phyloP scores from a whole-genome alignment of 2,797 vertebrate genomes.

The Coilia nasus region DNA sequence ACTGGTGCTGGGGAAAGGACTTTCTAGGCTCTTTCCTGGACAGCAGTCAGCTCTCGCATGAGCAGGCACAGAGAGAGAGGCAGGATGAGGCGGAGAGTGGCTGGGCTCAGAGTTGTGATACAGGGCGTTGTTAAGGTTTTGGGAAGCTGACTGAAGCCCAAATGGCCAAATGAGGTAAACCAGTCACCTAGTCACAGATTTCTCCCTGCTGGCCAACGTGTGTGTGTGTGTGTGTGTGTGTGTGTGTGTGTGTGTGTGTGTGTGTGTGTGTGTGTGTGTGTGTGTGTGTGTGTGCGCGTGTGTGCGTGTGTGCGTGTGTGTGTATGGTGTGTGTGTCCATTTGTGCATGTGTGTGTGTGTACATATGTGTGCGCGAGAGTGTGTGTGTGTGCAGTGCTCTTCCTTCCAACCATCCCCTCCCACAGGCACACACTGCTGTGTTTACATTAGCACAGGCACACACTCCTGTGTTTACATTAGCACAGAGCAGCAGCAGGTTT shows the following conservation, averaged over 20 bases:
- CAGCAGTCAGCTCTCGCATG: background rate
- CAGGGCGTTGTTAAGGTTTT: too few species aligned
- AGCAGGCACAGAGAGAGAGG: too few species aligned
- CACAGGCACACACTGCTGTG: constrained; percentile 36
- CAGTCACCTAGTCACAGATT: too few species aligned
- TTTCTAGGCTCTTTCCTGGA: background rate
- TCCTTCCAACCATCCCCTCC: background rate
- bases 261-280: background rate
- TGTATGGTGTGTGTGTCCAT: background rate
- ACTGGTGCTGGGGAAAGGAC: background rate
- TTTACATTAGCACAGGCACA: constrained; percentile 58
- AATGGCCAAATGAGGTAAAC: too few species aligned
- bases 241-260: background rate
- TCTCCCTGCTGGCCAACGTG: too few species aligned
- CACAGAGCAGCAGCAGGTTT: constrained; percentile 59
- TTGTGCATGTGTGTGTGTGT: too few species aligned
- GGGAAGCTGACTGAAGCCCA: too few species aligned
- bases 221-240: too few species aligned
- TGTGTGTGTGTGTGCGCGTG: too few species aligned
- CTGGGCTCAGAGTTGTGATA: too few species aligned
- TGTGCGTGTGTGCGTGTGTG: background rate
- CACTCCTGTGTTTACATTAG: constrained; percentile 64
- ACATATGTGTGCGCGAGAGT: too few species aligned
- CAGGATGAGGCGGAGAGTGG: too few species aligned
- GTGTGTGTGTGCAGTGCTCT: background rate